phyloP scores from a whole-genome alignment of 2,888 invertebrate species.

The Meteorus colon region DNA sequence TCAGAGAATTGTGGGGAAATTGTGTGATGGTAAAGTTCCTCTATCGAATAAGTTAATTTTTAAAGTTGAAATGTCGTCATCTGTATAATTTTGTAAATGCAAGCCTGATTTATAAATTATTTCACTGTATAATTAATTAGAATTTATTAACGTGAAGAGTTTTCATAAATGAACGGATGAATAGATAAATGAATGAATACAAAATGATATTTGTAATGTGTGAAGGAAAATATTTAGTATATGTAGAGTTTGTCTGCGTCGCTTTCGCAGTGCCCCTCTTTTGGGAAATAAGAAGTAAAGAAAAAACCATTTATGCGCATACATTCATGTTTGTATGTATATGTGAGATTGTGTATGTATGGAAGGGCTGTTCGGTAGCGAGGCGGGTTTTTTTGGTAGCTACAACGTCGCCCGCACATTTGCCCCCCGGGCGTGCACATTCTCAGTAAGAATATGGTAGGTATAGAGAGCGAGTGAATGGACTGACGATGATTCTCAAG shows the following conservation, averaged over 20 bases:
- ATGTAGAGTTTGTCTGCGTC: background rate
- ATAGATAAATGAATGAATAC: no score
- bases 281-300: background rate
- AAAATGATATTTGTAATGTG: no score
- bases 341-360: background rate
- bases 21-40: no score
- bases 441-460: slow-evolving; percentile 51
- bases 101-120: no score
- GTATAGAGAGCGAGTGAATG: slow-evolving; percentile 9
- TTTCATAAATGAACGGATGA: no score
- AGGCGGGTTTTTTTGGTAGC: slow-evolving; percentile 71
- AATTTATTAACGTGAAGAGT: no score
- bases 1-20: no score
- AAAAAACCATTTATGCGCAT: background rate
- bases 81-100: no score
- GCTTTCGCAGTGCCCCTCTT: background rate
- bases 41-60: no score
- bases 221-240: no score
- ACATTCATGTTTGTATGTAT: background rate
- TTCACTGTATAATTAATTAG: no score
- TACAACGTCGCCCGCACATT: slow-evolving; percentile 53
- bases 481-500: background rate
- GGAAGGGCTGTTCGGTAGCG: slow-evolving; percentile 62
- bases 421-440: slow-evolving; percentile 61
- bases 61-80: no score